Evolutionary conservation across 2,797 vertebrate genomes (phyloP), one percentile per base, ranked within the genome.

Genomic region (Fistularia commersonii): DNA sequence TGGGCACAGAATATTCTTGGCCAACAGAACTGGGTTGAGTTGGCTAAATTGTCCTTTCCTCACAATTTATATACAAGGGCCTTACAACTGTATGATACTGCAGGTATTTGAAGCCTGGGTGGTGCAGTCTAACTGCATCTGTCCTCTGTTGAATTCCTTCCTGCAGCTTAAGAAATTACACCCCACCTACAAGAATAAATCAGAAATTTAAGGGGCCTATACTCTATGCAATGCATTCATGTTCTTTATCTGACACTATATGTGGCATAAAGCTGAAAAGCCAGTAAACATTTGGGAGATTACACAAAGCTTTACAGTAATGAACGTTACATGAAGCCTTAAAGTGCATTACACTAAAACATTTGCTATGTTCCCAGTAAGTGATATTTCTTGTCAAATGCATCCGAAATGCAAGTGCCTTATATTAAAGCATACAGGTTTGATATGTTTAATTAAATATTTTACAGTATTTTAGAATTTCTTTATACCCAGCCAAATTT

Each of bases 201-300:
- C 15, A 62, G 69, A 76, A 78, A 46, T 41, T 37, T 41, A 61
- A 73, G 47, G 42, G 45, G 55, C 75, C 65, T 58, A 6, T 64
- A 70, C 53, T 77, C 82, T 87, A 86, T 87, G 82, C 85, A 88
- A 86, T 78, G 57, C 63, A 73, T 69, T 54, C 58, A 54, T 65
- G 64, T 59, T 72, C 39, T 61, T 62, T 42, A 54, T 55, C 65
- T 68, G 73, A 78, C 67, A 68, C 57, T 74, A 48, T 51, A 39
- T 52, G 61, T 63, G 51, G 54, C 45, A 23, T 23, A 23, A 35
- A 41, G 41, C 61, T 51, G n/a, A 58, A 57, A 64, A 58, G 63
- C 62, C 52, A 51, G 54, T 56, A 14, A 42, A 65, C 37, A 66
- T 47, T 59, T 74, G 72, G 78, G 79, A 81, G 72, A 76, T 48